Evolutionary conservation across 2,888 invertebrate genomes (phyloP), one percentile per base, ranked within the genome.

Genomic region (Sesia apiformis): DNA sequence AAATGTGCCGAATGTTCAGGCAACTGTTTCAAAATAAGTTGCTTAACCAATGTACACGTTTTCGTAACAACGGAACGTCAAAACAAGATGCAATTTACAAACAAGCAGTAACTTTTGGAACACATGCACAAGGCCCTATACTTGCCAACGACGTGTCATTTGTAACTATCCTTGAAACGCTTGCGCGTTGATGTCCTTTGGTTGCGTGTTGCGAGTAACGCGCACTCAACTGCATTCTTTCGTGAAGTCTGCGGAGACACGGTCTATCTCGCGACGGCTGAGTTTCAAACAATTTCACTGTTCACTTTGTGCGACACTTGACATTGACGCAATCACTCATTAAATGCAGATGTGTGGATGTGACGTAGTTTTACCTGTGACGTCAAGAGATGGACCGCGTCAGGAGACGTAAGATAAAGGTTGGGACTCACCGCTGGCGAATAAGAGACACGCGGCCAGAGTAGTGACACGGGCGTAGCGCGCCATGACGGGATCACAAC

Each of bases 401-500:
- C 81, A 81, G 79, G 77, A 81, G 79, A 73, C 76, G 81, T 78
- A 82, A 83, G 81, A 84, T 81, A 85, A 87, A 83, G 80, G 84
- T 83, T 86, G 84, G 83, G 85, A 90, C 90, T 90, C 88, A 90
- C 90, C 90, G 90, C 84, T 84, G 81, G 83, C 85, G 81, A 87
- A 80, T 69, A 89, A 84, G 81, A 89, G 87, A 78, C 89, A 90
- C 86, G 86, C 88, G 87, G 85, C 86, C 82, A 90, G 81, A 83
- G 87, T 80, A 85, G 88, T 81, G 87, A 90, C 86, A 88, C 87
- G 86, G 83, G 86, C 90, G 90, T 84, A 84, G 84, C 87, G 90
- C 90, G 89, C 89, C 90, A 90, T 90, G 89, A 82, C 89, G 87
- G 89, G 87, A 87, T 89, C 90, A 89, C 90, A 90, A 90, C 90